Percentiles rank a stretch among this genome's conserved stretches.
phyloP scores from a whole-genome alignment of 2,888 invertebrate genomes.

The Lasioglossum vierecki region DNA sequence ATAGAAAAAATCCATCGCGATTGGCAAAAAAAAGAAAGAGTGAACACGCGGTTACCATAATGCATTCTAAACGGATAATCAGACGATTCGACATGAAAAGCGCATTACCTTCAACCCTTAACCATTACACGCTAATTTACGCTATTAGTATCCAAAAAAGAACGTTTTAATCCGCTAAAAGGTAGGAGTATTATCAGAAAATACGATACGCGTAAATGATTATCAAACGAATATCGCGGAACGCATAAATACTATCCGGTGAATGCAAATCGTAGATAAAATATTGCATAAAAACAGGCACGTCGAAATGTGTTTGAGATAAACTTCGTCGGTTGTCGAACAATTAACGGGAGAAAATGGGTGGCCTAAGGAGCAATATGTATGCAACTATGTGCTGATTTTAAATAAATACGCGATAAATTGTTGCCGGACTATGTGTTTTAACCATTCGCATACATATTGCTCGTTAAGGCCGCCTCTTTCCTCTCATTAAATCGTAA shows the following conservation, averaged over 20 bases:
- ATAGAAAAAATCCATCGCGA: neutral
- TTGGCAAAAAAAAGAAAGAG: neutral
- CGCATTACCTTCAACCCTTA: neutral
- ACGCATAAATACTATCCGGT: neutral
- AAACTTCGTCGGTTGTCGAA: neutral
- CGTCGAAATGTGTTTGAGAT: neutral
- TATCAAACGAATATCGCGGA: neutral
- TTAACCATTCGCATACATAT: constrained; percentile 11
- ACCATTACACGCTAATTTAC: neutral
- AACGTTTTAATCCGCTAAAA: neutral
- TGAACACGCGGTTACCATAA: neutral
- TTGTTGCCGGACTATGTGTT: neutral
- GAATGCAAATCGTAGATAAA: neutral
- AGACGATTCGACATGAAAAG: neutral
- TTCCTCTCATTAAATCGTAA: constrained; percentile 14
- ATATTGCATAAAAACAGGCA: neutral
- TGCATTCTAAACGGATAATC: neutral
- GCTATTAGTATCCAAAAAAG: neutral
- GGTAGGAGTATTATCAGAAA: neutral
- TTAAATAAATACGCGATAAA: constrained; percentile 8
- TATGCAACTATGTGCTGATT: constrained; percentile 19
- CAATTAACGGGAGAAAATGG: constrained; percentile 10
- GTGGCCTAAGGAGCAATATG: neutral
- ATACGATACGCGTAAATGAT: neutral
- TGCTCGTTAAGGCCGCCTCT: constrained; percentile 2